These are phyloP conservation scores for Oscheius sp. DNA, from an alignment of 2,888 invertebrate genomes.

Conservation along the genomic window DNA sequence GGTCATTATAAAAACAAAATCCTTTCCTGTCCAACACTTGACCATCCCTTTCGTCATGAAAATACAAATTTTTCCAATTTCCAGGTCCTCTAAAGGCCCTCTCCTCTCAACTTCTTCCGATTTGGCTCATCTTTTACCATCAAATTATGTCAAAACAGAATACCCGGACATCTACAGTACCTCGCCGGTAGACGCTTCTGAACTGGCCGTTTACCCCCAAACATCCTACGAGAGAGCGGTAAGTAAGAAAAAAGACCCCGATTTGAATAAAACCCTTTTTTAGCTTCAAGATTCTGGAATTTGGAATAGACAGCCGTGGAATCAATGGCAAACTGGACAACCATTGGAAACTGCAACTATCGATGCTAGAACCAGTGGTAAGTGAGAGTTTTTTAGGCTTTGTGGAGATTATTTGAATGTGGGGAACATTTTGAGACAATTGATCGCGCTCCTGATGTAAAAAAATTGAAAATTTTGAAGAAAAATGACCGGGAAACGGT, in stretches of 20 bases:
- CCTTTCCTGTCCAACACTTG: no score
- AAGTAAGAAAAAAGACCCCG: neutral
- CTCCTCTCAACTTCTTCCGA: neutral
- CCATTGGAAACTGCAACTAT: neutral
- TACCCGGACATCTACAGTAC: conserved; percentile 21
- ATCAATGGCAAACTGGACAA: conserved; percentile 8
- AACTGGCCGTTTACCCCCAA: conserved; percentile 4
- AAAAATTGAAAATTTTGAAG: no score
- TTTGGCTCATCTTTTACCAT: conserved; percentile 21
- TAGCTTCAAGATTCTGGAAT: conserved; percentile 11
- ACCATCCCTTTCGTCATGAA: no score
- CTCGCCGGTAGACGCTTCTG: neutral
- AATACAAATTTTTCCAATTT: no score
- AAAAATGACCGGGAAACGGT: no score
- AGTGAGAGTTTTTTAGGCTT: neutral
- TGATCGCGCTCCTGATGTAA: no score
- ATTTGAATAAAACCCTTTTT: neutral
- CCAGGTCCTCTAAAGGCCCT: conserved; percentile 20
- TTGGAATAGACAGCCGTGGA: conserved; percentile 17
- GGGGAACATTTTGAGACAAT: no score
- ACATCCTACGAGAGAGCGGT: conserved; percentile 22
- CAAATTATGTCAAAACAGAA: conserved; percentile 26
- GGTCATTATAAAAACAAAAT: no score
- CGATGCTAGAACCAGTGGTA: conserved; percentile 12
- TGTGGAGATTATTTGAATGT: neutral